Conservation (phyloP, 1,140 invertebrate genomes). For the Palaemon carinicauda region DNA sequence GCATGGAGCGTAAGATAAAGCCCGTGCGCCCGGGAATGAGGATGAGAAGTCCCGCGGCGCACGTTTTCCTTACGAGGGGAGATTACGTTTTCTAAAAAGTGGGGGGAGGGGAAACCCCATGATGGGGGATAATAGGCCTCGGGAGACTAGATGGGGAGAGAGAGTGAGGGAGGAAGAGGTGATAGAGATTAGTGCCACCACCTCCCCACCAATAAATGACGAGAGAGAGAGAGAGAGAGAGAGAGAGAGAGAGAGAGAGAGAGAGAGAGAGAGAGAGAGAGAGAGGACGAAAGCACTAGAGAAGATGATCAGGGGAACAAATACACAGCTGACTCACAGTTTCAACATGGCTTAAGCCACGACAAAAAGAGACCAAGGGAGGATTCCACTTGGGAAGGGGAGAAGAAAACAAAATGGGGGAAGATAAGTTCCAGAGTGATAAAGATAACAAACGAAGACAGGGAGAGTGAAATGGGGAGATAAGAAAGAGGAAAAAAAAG, state of each 20-base stretch:
- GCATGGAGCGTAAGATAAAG: slow-evolving; percentile 16
- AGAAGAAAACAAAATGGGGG: background rate
- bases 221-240: background rate
- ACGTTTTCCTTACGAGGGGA: slow-evolving; percentile 33
- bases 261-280: background rate
- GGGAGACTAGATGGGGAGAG: slow-evolving; percentile 19
- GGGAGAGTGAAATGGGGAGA: background rate
- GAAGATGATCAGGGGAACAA: background rate
- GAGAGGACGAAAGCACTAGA: background rate
- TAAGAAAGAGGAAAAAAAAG: background rate
- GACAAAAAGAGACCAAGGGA: background rate
- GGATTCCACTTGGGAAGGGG: background rate
- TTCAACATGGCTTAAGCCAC: background rate
- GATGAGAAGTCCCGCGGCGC: slow-evolving; percentile 29
- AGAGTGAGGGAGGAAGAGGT: no score
- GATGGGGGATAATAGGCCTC: slow-evolving; percentile 39
- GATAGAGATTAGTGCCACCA: background rate
- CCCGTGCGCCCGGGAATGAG: background rate
- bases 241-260: background rate
- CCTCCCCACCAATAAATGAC: no score
- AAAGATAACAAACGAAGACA: background rate
- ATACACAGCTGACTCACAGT: slow-evolving; percentile 29
- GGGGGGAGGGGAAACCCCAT: background rate
- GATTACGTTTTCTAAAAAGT: slow-evolving; percentile 45
- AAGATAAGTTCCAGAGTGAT: background rate